These are phyloP conservation scores for Petrophora chlorosata DNA, from an alignment of 2,888 invertebrate genomes.

Conservation along the genomic window DNA sequence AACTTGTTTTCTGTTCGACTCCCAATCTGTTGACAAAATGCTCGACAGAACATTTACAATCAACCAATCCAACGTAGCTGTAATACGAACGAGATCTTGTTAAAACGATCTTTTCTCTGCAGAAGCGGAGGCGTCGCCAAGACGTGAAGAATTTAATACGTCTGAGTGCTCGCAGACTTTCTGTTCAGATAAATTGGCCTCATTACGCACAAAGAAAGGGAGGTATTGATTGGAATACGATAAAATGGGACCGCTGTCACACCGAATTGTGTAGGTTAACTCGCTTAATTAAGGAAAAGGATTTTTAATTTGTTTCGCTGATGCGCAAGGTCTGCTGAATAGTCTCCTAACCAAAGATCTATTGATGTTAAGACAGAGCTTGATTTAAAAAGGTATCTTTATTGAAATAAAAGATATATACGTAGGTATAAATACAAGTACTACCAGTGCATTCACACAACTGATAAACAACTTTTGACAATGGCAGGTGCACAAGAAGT, in stretches of 20 bases:
- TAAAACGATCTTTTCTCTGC: constrained; percentile 27
- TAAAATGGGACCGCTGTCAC: constrained; percentile 41
- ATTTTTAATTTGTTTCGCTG: background rate
- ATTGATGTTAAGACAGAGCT: no score
- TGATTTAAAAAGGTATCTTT: no score
- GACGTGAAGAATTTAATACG: constrained; percentile 58
- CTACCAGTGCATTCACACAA: no score
- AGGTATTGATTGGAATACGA: constrained; percentile 47
- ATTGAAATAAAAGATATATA: no score
- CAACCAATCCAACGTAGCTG: constrained; percentile 1
- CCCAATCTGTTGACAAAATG: constrained; percentile 12
- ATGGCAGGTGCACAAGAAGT: no score
- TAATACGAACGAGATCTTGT: constrained; percentile 17
- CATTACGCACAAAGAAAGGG: constrained; percentile 59
- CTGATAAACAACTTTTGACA: no score
- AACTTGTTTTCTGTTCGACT: no score
- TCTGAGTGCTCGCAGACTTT: constrained; percentile 50
- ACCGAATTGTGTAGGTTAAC: constrained; percentile 27
- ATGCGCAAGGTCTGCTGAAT: background rate
- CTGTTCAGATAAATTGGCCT: constrained; percentile 65
- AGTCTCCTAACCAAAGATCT: no score
- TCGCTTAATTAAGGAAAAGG: constrained; percentile 3
- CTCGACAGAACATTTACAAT: constrained; percentile 11
- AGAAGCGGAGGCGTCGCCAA: constrained; percentile 26
- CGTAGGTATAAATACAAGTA: no score